Conservation (phyloP, 2,113 vertebrate species). For the Lycaon pictus region DNA sequence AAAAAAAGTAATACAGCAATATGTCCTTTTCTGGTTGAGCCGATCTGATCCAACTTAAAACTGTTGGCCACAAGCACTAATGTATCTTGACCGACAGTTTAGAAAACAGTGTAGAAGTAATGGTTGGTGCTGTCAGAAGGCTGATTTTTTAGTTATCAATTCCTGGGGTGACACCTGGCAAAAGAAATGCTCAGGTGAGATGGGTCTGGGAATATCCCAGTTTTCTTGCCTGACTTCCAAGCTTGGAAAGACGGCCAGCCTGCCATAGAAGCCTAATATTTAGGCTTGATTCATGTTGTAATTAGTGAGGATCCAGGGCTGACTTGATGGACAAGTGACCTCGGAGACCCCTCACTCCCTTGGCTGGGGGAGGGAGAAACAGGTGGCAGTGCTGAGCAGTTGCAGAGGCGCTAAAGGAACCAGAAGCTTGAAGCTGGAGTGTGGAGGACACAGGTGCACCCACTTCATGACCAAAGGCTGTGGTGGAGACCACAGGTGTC, state of each 20-base stretch:
- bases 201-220: background rate
- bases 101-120: background rate
- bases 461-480: background rate
- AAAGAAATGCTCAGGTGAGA: background rate
- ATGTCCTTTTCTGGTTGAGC: background rate
- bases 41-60: background rate
- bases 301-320: background rate
- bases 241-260: background rate
- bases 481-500: background rate
- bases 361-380: background rate
- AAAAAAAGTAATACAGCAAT: background rate
- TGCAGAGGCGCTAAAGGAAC: background rate
- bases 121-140: background rate
- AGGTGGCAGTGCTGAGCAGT: background rate
- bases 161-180: background rate
- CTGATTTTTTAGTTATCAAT: background rate
- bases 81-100: background rate
- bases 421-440: accelerated
- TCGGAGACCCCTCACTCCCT: background rate
- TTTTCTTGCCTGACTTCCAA: background rate
- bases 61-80: background rate
- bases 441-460: background rate
- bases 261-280: background rate
- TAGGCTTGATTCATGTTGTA: background rate
- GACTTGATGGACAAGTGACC: background rate